Conservation (phyloP, 2,888 invertebrate genomes). For the Acleris laterana region DNA sequence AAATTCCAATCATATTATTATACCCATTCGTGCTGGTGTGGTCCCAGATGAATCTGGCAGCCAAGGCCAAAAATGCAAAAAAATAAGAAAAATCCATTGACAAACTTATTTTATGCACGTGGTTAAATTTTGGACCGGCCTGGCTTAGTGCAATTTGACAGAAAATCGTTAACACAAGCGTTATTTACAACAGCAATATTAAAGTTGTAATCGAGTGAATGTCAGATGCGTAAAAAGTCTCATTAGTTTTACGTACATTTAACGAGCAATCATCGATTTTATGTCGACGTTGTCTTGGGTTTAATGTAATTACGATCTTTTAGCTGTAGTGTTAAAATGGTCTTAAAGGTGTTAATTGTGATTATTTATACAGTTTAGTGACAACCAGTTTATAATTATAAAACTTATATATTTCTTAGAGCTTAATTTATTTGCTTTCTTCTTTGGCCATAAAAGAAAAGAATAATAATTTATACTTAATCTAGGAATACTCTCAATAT, state of each 20-base stretch:
- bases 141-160: not conserved
- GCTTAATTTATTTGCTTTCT: too few relatives aligned
- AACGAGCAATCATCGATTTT: slow-evolving; percentile 17
- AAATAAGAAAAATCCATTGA: not conserved
- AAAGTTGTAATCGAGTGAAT: not conserved
- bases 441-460: too few relatives aligned
- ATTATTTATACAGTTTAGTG: too few relatives aligned
- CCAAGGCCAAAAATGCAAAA: slow-evolving; percentile 15
- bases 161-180: too few relatives aligned
- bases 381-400: too few relatives aligned
- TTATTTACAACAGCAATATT: too few relatives aligned
- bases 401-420: too few relatives aligned
- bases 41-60: slow-evolving; percentile 12
- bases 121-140: not conserved
- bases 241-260: slow-evolving; percentile 22
- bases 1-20: slow-evolving; percentile 8
- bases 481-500: too few relatives aligned
- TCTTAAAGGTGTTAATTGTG: too few relatives aligned
- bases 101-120: not conserved
- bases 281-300: slow-evolving; percentile 8
- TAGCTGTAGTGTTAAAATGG: not conserved
- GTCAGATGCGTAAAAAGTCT: slow-evolving; percentile 11
- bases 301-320: slow-evolving; percentile 9
- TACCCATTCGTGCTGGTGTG: slow-evolving; percentile 3
- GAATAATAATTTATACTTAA: too few relatives aligned